Conservation (phyloP, 2,797 vertebrate genomes). For the Agapornis canus region DNA sequence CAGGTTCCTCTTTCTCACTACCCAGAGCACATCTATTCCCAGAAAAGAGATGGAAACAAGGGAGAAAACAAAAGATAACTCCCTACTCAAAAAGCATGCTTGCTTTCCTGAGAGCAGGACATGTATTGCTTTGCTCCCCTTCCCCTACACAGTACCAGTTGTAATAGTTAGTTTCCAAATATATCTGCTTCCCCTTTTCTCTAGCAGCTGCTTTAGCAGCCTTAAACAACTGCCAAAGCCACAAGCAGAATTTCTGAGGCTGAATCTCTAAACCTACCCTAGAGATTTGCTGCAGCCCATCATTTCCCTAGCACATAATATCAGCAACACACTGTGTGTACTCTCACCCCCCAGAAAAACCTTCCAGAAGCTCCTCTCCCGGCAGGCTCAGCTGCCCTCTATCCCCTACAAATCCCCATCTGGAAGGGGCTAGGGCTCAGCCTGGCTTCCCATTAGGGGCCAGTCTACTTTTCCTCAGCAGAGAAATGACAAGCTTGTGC, state of each 20-base stretch:
- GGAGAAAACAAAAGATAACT: neutral
- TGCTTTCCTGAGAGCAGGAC: neutral
- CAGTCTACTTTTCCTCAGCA: neutral
- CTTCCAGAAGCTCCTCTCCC: neutral
- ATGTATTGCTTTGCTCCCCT: neutral
- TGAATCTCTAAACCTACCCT: neutral
- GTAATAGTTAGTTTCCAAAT: neutral
- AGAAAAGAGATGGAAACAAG: neutral
- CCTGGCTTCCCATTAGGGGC: neutral
- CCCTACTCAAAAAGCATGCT: neutral
- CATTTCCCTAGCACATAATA: neutral
- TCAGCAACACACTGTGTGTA: neutral
- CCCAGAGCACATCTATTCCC: neutral
- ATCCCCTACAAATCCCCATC: neutral
- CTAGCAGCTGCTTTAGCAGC: neutral
- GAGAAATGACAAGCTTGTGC: neutral
- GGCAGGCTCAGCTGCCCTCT: neutral
- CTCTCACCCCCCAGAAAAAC: neutral
- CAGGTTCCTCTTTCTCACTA: neutral
- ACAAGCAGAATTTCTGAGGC: neutral
- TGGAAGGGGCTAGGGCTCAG: neutral
- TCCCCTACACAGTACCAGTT: neutral
- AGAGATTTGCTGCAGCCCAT: neutral
- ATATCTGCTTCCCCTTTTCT: neutral
- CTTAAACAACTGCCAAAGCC: neutral